Percentiles rank a stretch among this genome's conserved stretches.
phyloP scores from a whole-genome alignment of 2,888 invertebrate species.

The Zaprionus obscuricornis region DNA sequence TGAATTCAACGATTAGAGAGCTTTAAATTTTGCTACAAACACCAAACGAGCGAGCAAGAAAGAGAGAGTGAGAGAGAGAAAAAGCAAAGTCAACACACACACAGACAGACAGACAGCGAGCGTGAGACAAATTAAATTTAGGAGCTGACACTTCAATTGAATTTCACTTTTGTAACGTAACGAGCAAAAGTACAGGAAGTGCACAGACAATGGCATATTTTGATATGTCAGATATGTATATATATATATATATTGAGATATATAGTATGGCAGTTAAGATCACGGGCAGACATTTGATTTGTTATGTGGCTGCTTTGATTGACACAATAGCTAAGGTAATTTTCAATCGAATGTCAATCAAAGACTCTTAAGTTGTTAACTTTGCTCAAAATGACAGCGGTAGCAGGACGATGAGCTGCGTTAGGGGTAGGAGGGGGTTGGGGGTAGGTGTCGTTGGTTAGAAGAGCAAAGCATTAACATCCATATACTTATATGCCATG shows the following conservation, averaged over 20 bases:
- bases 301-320: constrained; percentile 63
- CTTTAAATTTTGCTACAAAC: constrained; percentile 24
- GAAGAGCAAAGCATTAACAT: constrained; percentile 1
- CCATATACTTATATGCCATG: constrained; percentile 22
- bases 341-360: constrained; percentile 77
- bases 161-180: constrained; percentile 40
- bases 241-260: background rate
- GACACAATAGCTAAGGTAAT: constrained; percentile 76
- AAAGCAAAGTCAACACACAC: constrained; percentile 37
- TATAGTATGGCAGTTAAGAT: constrained; percentile 45
- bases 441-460: background rate
- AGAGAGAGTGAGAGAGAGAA: background rate
- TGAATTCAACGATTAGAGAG: constrained; percentile 38
- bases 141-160: constrained; percentile 71
- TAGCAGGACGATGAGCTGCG: too few relatives aligned
- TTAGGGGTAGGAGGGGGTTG: background rate
- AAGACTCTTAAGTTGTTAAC: constrained; percentile 67
- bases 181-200: background rate
- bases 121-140: constrained; percentile 66
- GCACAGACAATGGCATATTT: constrained; percentile 50
- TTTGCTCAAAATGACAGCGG: constrained; percentile 7
- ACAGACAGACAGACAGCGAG: too few relatives aligned
- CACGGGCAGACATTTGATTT: constrained; percentile 61
- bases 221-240: constrained; percentile 28
- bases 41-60: constrained; percentile 20